Percentiles rank a stretch among this genome's conserved stretches.
These are phyloP conservation scores for Sialia sialis DNA, from an alignment of 2,113 vertebrate species.

Conservation along the genomic window DNA sequence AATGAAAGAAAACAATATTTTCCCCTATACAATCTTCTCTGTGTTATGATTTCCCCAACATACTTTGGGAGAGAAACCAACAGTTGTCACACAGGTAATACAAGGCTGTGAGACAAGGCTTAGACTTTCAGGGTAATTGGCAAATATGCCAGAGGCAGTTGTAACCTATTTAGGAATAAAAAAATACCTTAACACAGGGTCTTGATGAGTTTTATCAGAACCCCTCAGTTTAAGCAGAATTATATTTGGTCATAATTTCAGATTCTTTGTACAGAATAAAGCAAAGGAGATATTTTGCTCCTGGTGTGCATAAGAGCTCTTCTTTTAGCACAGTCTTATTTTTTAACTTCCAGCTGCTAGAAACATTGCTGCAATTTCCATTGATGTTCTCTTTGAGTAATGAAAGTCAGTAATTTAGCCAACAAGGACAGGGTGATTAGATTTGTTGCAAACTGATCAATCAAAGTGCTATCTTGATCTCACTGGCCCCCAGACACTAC, in stretches of 20 bases:
- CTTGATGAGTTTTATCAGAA: neutral
- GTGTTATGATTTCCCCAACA: neutral
- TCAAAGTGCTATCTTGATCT: neutral
- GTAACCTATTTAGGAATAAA: neutral
- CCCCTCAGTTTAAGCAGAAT: neutral
- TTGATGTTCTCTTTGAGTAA: constrained; percentile 28
- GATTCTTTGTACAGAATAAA: neutral
- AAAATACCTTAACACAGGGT: neutral
- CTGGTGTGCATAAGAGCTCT: neutral
- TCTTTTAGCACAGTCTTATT: neutral
- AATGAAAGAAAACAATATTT: accelerated
- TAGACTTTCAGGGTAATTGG: neutral
- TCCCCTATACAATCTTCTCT: no score
- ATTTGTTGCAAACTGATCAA: constrained; percentile 6
- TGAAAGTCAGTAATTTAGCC: neutral
- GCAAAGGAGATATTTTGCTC: neutral
- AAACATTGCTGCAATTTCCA: constrained; percentile 20
- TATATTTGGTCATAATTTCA: neutral
- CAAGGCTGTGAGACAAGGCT: neutral
- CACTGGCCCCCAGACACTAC: neutral
- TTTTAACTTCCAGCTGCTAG: neutral
- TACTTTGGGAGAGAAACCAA: neutral
- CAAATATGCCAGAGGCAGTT: neutral
- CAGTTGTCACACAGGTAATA: neutral
- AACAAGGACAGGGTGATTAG: neutral